Percentiles rank a stretch among this genome's conserved stretches.
Conservation (phyloP, 2,888 invertebrate genomes). For the Callyntrura sp. region DNA sequence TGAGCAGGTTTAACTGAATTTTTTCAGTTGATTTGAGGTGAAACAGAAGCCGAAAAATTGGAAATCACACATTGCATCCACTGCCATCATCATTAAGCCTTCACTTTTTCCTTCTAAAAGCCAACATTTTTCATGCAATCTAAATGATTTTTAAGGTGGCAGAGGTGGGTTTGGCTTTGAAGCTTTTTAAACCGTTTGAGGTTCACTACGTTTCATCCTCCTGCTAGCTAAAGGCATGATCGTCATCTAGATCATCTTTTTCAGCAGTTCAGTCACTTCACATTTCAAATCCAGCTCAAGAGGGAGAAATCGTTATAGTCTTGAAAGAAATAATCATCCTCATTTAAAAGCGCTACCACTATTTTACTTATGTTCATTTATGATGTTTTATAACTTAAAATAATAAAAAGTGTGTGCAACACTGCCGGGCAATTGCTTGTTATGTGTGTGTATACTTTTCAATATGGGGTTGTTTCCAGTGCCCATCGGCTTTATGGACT, state of each 20-base stretch:
- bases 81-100: constrained; percentile 59
- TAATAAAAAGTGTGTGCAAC: not conserved
- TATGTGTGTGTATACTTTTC: not conserved
- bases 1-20: constrained; percentile 59
- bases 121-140: not conserved
- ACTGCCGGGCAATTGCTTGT: constrained; percentile 23
- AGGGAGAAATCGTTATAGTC: constrained; percentile 26
- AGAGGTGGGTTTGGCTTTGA: constrained; percentile 54
- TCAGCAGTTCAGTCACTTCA: constrained; percentile 47
- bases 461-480: not conserved
- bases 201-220: not conserved
- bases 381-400: constrained; percentile 22
- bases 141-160: constrained; percentile 47
- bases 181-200: constrained; percentile 42
- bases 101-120: constrained; percentile 50
- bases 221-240: constrained; percentile 49
- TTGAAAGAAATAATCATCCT: constrained; percentile 44
- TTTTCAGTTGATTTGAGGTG: constrained; percentile 27
- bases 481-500: constrained; percentile 28
- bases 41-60: constrained; percentile 66
- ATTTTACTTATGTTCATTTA: not conserved
- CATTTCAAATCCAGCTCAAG: constrained; percentile 39
- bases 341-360: constrained; percentile 28
- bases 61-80: constrained; percentile 55
- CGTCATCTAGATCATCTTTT: constrained; percentile 24